These are phyloP conservation scores for Ramazzottius varieornatus DNA, from an alignment of 2,888 invertebrate species.

Conservation along the genomic window DNA sequence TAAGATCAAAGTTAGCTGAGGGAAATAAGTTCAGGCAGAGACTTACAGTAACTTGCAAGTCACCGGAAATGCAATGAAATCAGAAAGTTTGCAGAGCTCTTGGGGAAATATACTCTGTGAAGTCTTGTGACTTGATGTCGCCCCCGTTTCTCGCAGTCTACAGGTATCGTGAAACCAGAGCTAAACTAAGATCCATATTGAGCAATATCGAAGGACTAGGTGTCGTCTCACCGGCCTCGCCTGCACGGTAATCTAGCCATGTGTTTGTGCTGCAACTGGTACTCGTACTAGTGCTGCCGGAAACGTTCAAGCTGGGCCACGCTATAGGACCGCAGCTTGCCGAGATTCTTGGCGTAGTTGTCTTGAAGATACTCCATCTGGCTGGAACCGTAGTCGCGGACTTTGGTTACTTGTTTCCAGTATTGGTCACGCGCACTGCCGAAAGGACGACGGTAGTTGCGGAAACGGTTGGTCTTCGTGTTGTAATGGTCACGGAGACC, in stretches of 20 bases:
- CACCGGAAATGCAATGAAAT: too few relatives aligned
- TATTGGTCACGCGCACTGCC: not conserved
- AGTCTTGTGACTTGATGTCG: conserved; percentile 63
- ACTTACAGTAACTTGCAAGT: too few relatives aligned
- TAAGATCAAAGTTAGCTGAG: too few relatives aligned
- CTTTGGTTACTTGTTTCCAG: not conserved
- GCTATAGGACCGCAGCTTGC: not conserved
- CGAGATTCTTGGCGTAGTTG: not conserved
- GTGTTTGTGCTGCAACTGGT: not conserved
- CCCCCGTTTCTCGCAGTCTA: conserved; percentile 60
- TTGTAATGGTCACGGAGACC: not conserved
- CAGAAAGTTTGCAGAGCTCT: too few relatives aligned
- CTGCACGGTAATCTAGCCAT: not conserved
- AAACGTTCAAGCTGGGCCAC: not conserved
- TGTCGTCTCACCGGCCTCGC: not conserved
- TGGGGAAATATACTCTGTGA: conserved; percentile 61
- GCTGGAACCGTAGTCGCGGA: not conserved
- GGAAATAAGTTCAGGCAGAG: too few relatives aligned
- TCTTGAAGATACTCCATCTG: not conserved
- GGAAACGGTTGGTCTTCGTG: not conserved
- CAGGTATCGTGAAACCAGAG: conserved; percentile 42
- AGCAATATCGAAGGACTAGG: not conserved
- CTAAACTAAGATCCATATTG: not conserved
- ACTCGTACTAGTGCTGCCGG: not conserved
- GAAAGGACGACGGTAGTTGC: not conserved